phyloP scores from a whole-genome alignment of 2,113 vertebrate species.

The Ciconia maguari region DNA sequence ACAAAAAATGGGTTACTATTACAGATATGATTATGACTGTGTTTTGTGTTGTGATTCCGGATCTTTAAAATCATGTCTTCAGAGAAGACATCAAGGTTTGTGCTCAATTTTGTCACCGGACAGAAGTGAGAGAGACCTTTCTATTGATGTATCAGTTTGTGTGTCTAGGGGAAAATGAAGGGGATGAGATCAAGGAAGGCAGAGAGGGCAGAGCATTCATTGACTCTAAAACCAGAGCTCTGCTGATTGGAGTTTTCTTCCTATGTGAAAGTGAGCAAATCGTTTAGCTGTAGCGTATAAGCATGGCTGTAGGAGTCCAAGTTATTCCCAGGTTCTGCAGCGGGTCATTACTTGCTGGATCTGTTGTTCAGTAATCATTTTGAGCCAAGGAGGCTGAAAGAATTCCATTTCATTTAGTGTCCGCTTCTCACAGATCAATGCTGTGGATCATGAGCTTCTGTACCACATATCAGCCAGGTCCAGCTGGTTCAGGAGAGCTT shows the following conservation, averaged over 20 bases:
- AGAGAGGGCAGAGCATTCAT: background rate
- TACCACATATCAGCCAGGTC: background rate
- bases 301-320: background rate
- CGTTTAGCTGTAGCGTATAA: background rate
- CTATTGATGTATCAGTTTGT: background rate
- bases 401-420: background rate
- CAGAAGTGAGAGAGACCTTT: background rate
- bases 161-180: background rate
- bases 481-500: background rate
- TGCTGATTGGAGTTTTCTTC: background rate
- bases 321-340: background rate
- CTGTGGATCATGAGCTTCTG: background rate
- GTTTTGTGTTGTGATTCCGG: background rate
- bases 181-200: background rate
- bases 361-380: background rate
- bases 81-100: background rate
- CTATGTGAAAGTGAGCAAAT: background rate
- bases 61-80: background rate
- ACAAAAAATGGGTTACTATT: background rate
- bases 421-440: background rate
- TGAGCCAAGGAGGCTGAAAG: background rate
- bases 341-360: background rate
- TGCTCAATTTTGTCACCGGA: background rate
- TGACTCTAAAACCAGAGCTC: background rate
- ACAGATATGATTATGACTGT: background rate